Conservation (phyloP, 1,140 invertebrate genomes). For the Homarus americanus region DNA sequence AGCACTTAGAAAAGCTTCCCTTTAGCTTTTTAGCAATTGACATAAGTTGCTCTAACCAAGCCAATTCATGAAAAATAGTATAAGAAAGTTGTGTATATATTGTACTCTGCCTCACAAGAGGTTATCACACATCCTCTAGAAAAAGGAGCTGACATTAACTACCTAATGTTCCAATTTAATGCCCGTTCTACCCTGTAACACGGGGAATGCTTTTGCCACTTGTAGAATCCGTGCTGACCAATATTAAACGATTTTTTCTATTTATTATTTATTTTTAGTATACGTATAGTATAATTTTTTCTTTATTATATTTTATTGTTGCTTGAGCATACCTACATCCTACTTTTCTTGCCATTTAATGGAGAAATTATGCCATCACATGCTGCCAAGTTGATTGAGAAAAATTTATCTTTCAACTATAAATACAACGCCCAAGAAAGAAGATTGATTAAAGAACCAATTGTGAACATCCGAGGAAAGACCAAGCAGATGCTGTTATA, state of each 20-base stretch:
- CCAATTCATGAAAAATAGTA: not conserved
- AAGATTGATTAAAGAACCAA: not conserved
- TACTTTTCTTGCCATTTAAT: not conserved
- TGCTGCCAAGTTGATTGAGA: not conserved
- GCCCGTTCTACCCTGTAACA: not conserved
- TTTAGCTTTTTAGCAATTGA: slow-evolving; percentile 4
- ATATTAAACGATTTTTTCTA: not conserved
- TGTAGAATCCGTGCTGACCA: not conserved
- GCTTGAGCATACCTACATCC: not conserved
- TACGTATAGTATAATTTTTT: not conserved
- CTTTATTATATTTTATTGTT: not conserved
- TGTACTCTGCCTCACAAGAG: not conserved
- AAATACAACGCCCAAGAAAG: not conserved
- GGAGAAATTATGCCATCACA: not conserved
- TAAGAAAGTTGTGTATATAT: not conserved
- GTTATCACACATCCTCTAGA: not conserved
- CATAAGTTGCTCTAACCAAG: not conserved
- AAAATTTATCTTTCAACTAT: slow-evolving; percentile 1
- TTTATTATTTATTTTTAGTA: not conserved
- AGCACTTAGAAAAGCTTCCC: slow-evolving; percentile 16
- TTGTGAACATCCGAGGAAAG: not conserved
- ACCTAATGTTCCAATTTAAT: slow-evolving; percentile 7
- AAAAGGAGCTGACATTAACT: not conserved
- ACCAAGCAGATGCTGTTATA: not conserved
- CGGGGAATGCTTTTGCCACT: not conserved